Evolutionary conservation across 2,797 vertebrate genomes (phyloP).

Genomic region (Crocodylus rhombifer): DNA sequence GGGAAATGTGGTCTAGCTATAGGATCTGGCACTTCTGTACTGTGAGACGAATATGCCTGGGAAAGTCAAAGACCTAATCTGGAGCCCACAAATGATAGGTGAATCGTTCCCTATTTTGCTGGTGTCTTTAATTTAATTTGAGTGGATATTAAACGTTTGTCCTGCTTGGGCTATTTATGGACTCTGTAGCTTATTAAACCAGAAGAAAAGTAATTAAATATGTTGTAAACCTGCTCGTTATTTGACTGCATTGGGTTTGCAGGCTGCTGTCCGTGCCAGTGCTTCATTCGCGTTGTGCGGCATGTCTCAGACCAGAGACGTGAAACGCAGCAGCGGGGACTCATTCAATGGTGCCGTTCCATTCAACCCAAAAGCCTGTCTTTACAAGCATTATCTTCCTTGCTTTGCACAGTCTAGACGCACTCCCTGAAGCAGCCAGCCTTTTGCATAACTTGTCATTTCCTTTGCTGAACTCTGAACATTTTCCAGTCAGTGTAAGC

Average conservation of each 20-base stretch:
- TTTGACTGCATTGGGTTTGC: conserved; percentile 27
- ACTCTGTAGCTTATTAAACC: conserved; percentile 40
- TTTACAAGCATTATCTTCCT: conserved; percentile 52
- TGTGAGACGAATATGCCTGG: background rate
- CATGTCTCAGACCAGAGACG: background rate
- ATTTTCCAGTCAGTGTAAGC: conserved; percentile 33
- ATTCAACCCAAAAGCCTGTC: background rate
- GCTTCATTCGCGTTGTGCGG: background rate
- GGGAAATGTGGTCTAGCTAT: background rate
- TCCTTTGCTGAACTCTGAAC: conserved; percentile 45
- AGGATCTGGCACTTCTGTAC: background rate
- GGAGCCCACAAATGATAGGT: background rate
- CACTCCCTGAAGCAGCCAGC: conserved; percentile 52
- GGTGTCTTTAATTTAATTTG: conserved; percentile 59
- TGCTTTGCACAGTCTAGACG: conserved; percentile 56
- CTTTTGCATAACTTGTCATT: conserved; percentile 62
- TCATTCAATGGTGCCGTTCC: background rate
- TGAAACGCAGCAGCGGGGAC: background rate
- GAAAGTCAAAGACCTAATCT: background rate
- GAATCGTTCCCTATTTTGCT: conserved; percentile 26
- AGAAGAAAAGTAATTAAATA: conserved; percentile 48
- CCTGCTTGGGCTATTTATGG: conserved; percentile 51
- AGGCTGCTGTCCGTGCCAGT: background rate
- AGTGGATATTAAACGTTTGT: conserved; percentile 58
- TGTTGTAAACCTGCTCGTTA: conserved; percentile 14